Base-by-base conservation (phyloP, 1,140 invertebrate genomes). In the Drosophila mauritiana region DNA sequence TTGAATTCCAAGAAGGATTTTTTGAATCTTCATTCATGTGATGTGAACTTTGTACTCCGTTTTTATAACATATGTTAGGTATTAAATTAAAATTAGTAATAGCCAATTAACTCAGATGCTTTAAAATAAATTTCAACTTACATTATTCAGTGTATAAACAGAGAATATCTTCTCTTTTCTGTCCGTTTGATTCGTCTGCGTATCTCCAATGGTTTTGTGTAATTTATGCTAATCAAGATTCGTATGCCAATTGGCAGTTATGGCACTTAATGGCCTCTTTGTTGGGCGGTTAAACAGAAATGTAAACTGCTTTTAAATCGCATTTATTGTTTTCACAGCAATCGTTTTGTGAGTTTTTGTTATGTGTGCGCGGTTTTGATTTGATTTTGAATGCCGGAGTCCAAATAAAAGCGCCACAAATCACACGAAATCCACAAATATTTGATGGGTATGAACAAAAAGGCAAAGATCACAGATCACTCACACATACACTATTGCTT, bases 221-320 rank as follows among this genome's bases (percentile, higher is more conserved):
- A 48, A 65, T 67, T 48, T 80, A 83, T 83, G 80, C 76, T 84
- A 83, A 83, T 83, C 58, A 55, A 42, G 52, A 80, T 70, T 62
- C 63, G 70, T 69, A 69, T 80, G 58, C 54, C 57, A 74, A 67
- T 58, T 86, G 82, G 59, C 77, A 78, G 72, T 82, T 80, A 74
- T 63, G 65, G 65, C 65, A 48, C 65, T 52, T 74, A 72, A 88
- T 82, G 56, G 78, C 63, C 64, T 59, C 59, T 84, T 78, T 68
- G 54, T 68, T 58, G 45, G 46, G 27, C 53, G 57, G 53, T 59
- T 86, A 52, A 68, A 56, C 57, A 51, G 46, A 64, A 86, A 75
- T 78, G 80, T 81, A 75, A 86, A 86, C 80, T 75, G 82, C 74
- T 61, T 88, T 75, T 88, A 70, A 81, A 84, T 51, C 68, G 81